Conservation (phyloP, 2,888 invertebrate genomes). For the Drepanosiphum platanoidis region DNA sequence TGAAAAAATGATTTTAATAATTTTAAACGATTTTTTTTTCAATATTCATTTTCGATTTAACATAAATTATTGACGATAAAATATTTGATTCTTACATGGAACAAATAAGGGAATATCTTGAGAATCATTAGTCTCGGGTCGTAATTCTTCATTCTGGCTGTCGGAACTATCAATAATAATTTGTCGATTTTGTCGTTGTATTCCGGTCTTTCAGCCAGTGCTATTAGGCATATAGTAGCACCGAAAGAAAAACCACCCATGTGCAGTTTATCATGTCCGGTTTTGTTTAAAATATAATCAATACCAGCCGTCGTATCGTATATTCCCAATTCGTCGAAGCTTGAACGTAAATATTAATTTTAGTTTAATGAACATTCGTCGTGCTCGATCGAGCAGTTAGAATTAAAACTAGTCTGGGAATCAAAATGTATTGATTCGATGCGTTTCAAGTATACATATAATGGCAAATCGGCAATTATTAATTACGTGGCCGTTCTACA, state of each 20-base stretch:
- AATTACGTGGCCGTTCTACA: too few species aligned
- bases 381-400: too few species aligned
- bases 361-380: too few species aligned
- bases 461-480: too few species aligned
- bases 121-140: constrained; percentile 49
- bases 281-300: constrained; percentile 62
- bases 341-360: constrained; percentile 3
- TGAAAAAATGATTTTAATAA: too few species aligned
- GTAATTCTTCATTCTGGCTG: constrained; percentile 62
- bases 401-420: too few species aligned
- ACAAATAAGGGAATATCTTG: constrained; percentile 34
- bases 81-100: constrained; percentile 14
- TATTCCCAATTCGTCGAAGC: constrained; percentile 63
- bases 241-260: constrained; percentile 63
- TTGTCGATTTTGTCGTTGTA: constrained; percentile 63
- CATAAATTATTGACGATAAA: too few species aligned
- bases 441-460: too few species aligned
- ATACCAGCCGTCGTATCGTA: constrained; percentile 62
- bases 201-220: constrained; percentile 62
- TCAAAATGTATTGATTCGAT: too few species aligned
- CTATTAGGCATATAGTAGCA: constrained; percentile 61
- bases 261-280: constrained; percentile 51
- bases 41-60: too few species aligned
- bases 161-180: constrained; percentile 63
- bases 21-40: too few species aligned